Conservation (phyloP, 2,888 invertebrate species). For the Poecilobothrus nobilitatus region DNA sequence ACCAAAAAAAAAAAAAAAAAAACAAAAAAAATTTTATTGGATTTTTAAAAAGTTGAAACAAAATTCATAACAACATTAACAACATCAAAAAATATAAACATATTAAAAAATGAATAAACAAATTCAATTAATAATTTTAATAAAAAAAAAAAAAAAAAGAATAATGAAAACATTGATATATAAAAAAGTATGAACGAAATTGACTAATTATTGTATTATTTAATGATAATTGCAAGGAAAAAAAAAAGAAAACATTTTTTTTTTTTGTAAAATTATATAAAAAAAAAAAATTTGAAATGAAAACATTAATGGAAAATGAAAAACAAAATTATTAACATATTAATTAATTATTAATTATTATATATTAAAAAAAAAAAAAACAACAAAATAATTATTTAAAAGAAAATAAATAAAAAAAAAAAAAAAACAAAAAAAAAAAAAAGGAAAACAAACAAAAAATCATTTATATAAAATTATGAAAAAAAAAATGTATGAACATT, state of each 20-base stretch:
- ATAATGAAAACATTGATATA: background rate
- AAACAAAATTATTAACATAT: constrained; percentile 6
- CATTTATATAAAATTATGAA: constrained; percentile 1
- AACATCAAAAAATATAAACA: background rate
- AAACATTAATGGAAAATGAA: background rate
- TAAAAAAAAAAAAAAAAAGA: background rate
- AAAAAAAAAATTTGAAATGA: background rate
- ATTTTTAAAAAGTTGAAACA: too few relatives aligned
- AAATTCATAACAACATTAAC: too few relatives aligned
- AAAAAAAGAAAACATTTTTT: too few relatives aligned
- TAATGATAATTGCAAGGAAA: too few relatives aligned
- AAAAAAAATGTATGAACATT: constrained; percentile 3
- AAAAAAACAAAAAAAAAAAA: background rate
- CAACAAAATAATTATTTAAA: background rate
- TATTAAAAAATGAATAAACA: background rate
- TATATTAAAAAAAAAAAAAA: too few relatives aligned
- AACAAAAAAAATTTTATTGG: too few relatives aligned
- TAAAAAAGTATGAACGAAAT: background rate
- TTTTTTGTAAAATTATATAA: background rate
- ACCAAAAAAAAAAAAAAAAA: too few relatives aligned
- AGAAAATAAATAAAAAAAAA: constrained; percentile 1
- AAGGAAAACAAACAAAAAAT: background rate
- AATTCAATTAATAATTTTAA: constrained; percentile 2
- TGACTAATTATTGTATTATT: background rate
- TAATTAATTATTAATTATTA: background rate